Base-by-base conservation (phyloP, 92 coral and sea anemone species). In the Diadumene lineata region DNA sequence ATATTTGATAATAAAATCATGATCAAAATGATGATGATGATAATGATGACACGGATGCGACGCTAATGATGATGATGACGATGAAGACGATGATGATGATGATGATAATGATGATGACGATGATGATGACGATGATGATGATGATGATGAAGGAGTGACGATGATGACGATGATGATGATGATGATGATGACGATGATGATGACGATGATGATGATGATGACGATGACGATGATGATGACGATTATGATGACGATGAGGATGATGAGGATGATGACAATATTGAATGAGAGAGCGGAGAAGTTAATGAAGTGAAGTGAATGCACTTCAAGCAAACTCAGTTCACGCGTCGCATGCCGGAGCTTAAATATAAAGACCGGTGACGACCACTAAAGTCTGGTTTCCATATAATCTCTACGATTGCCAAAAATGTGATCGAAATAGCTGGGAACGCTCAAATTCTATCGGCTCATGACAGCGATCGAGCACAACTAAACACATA, bases 31-130 rank as follows among this genome's bases (percentile, higher is more conserved):
- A 15, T 4, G 60, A 15, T 15, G 19, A 53, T 27, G 19, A 62
- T 15, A 22, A 2, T 32, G 43, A 62, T 62, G 68, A 22, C 26
- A 62, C 19, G 16, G 60, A 15, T 15, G 24, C n/a, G 43, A 27
- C 19, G 43, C 4, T 62, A 27, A 62, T 62, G 68, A 62, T 62
- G 43, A 62, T 62, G 19, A 27, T 62, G 34, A 22, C 26, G 68
- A 32, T 62, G 19, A 28, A 4, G 48, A 38, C 13, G 64, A 22
- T 22, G 18, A 10, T 22, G 31, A 22, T 22, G 48, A 13, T 38
- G 48, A 6, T 38, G 48, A 38, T 38, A 38, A 38, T 38, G 48
- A 38, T 38, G 13, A 38, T 38, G 48, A 4, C 13, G 48, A 6
- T 38, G 48, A 38, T 38, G 48, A 38, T 38, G 48, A 38, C 13